Evolutionary conservation across 2,888 invertebrate species (phyloP), one percentile per base, ranked within the genome.

Genomic region (Ceriagrion tenellum): DNA sequence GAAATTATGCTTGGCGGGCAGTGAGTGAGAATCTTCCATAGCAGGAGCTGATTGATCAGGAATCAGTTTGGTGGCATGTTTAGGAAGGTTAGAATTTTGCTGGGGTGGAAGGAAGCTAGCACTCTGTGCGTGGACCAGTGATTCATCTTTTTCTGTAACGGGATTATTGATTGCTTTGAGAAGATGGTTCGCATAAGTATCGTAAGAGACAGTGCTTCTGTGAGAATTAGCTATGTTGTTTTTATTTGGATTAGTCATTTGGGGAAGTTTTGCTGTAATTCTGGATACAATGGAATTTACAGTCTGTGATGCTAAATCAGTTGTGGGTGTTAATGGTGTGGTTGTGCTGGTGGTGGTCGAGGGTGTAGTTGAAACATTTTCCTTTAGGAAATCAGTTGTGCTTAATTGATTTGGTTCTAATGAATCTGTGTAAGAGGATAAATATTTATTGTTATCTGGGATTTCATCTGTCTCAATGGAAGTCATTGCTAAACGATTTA

Each of bases 401-500:
- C 47, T 93, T 47, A 93, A 93, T 16, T 10, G n/a, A 93, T 93
- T 69, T 47, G 93, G 47, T n/a, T 63, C 74, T 69, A 69, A 93
- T 47, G 93, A 69, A 47, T 69, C 93, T 63, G 93, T 47, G n/a
- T 69, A 93, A n/a, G 93, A 93, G n/a, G 40, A 47, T 13, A 74
- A 20, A 18, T 74, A 93, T 47, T 93, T 69, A 74, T 59, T 74
- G 47, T 20, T 18, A 55, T 93, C 93, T 47, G 93, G 93, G 23
- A 93, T 93, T n/a, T 47, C 93, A 93, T 93, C 93, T 47, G 93
- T 40, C n/a, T 93, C 47, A 10, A 93, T 93, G 63, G 93, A 69
- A 69, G 69, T 93, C 93, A 93, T 93, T 30, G 93, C 93, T 16
- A 93, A 69, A 26, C 93, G 63, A 93, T 93, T 93, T 23, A 93